Base-by-base conservation (phyloP, 1,140 invertebrate genomes). In the Euura saliciscinereae region DNA sequence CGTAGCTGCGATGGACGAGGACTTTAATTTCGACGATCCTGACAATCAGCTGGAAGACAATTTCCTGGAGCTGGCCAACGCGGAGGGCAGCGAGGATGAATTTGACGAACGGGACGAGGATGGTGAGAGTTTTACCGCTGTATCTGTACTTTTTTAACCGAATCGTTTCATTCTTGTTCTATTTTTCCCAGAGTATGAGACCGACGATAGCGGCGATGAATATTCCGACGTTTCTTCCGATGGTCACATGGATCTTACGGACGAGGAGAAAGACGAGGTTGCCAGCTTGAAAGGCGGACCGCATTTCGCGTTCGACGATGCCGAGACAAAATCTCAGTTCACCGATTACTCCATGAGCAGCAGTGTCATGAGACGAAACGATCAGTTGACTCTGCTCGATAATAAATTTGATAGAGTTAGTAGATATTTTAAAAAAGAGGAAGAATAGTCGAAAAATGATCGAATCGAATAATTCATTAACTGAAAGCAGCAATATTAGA, bases 261-360 rank as follows among this genome's bases (percentile, higher is more conserved):
- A 88, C 66, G 87, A 88, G 77, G 85, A 84, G 68, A 82, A 80
- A 66, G 89, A 91, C 78, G 87, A 90, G 76, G 83, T 87, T 73
- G 82, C 75, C 76, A 93, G 87, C 82, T 88, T 89, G 70, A 83
- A 76, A 82, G 28, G 28, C 28, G 89, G 88, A 73, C 82, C 77
- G 59, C 82, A 88, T 72, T 84, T 79, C 70, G 77, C 81, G 3
- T 91, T 91, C 71, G 89, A 89, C 59, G 90, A 94, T 71, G 93
- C 94, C 79, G 94, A 97, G 83, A 94, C 93, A 0, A 96, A 95
- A 83, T 96, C 96, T 0, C 87, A 93, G 13, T 98, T 98, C 84
- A 98, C 97, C 0, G 93, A 96, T 79, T 99, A 98, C 85, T 98
- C 97, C 1, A 95, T 99, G 92, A 94, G 94, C 0, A 98, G 96